Evolutionary conservation across 1,140 invertebrate genomes (phyloP).

Genomic region (Sinonovacula constricta): DNA sequence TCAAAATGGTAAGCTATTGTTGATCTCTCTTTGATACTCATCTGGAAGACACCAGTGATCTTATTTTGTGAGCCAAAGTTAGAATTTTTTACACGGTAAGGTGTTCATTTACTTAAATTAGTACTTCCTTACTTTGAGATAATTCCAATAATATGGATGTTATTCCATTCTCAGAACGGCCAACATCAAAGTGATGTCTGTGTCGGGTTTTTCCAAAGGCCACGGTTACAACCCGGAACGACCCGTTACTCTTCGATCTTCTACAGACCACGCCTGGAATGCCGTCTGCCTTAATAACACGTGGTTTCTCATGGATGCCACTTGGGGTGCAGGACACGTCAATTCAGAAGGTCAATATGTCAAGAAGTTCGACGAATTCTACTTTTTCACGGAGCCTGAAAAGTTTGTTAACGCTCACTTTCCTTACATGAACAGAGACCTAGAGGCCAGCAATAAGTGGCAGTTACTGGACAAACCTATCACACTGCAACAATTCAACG

Average conservation of each 20-base stretch:
- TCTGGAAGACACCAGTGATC: no score
- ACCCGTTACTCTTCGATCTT: constrained; percentile 95
- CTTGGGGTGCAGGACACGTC: no score
- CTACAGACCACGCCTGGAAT: constrained; percentile 68
- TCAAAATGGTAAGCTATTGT: no score
- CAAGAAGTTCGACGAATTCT: constrained; percentile 64
- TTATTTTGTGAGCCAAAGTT: no score
- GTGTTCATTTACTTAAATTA: no score
- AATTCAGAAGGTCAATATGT: constrained; percentile 33
- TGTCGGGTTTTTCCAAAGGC: constrained; percentile 94
- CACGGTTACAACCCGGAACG: constrained; percentile 97
- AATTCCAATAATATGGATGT: no score
- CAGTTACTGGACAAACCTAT: constrained; percentile 52
- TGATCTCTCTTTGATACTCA: no score
- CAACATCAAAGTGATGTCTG: no score
- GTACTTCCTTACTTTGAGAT: no score
- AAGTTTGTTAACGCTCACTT: constrained; percentile 81
- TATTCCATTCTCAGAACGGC: no score
- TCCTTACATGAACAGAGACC: constrained; percentile 66
- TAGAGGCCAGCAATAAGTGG: no score
- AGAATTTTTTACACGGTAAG: no score
- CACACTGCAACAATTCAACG: constrained; percentile 42
- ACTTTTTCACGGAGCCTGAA: constrained; percentile 81
- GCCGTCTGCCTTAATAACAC: constrained; percentile 78
- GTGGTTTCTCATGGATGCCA: constrained; percentile 54